Evolutionary conservation across 2,797 vertebrate species (phyloP), one percentile per base, ranked within the genome.

Genomic region (Pterois miles): DNA sequence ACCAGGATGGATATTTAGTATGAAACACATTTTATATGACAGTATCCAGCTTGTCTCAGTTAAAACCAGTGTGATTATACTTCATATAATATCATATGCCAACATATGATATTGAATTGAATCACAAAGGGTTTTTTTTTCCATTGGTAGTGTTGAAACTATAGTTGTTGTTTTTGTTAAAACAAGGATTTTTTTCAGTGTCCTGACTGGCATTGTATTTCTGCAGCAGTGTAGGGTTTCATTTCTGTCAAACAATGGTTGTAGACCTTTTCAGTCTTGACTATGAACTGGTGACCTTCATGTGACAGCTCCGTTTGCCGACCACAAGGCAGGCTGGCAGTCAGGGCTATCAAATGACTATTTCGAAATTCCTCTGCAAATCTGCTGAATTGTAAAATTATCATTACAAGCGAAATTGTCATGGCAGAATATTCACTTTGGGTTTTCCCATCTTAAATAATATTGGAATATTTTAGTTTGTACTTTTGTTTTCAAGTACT

Each of bases 211-310:
- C 58, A 52, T 43, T 22, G 56, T 20, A 71, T 88, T 85, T 85
- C 43, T 80, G 25, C 63, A 69, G 65, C 25, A 56, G 63, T 60
- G 38, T 13, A 70, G 8, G 16, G 22, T 57, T 78, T 87, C 7
- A 75, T 81, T 84, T 76, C 63, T 58, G 27, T 67, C 50, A 74
- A 73, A 81, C 71, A 65, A 71, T 70, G 25, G 52, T 57, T 74
- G 50, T 62, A 69, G 83, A 85, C 72, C 54, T 78, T 86, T 81
- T 76, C 77, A 67, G 1, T 77, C 60, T 82, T 58, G 25, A 54
- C 59, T 69, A 29, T 65, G 34, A 76, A 57, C 65, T 71, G 27
- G 52, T 77, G 80, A 87, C 76, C 81, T 74, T 66, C 71, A 67
- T 72, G 76, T 71, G 81, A 78, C 71, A 74, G 70, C 68, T 78